Evolutionary conservation across 2,113 vertebrate genomes (phyloP).

Genomic region (Entelurus aequoreus): DNA sequence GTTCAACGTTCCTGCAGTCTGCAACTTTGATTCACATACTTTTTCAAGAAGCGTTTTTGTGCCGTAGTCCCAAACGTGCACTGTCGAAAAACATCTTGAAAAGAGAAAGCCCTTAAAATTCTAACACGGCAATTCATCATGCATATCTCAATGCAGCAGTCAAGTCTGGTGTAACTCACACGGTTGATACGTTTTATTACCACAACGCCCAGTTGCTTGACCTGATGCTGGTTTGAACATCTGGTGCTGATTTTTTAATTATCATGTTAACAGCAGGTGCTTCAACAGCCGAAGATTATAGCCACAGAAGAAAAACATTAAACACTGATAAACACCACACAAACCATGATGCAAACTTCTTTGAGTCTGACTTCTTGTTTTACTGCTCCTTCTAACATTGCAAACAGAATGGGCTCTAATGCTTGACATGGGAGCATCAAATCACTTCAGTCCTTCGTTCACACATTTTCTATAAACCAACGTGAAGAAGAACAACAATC

Average conservation of each 20-base stretch:
- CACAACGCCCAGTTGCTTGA: not conserved
- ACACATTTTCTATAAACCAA: no score
- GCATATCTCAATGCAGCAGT: not conserved
- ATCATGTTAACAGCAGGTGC: not conserved
- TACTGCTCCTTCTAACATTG: no score
- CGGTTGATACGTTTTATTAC: not conserved
- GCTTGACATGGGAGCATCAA: no score
- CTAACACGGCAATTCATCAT: constrained; percentile 7
- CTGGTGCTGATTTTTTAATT: not conserved
- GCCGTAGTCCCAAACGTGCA: not conserved
- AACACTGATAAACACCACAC: not conserved
- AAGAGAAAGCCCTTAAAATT: not conserved
- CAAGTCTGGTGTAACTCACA: constrained; percentile 5
- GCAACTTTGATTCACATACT: not conserved
- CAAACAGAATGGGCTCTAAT: no score
- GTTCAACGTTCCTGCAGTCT: not conserved
- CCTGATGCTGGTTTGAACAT: not conserved
- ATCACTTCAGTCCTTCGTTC: no score
- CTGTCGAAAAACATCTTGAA: constrained; percentile 12
- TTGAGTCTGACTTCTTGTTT: no score
- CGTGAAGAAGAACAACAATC: no score
- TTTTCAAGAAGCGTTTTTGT: not conserved
- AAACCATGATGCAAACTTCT: no score
- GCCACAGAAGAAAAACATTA: not conserved
- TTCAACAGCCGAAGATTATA: not conserved